A percentile compares a stretch with the other conserved stretches of the same genome.
These are phyloP conservation scores for Lampris megalopsis DNA, from an alignment of 2,113 vertebrate species.

Conservation along the genomic window DNA sequence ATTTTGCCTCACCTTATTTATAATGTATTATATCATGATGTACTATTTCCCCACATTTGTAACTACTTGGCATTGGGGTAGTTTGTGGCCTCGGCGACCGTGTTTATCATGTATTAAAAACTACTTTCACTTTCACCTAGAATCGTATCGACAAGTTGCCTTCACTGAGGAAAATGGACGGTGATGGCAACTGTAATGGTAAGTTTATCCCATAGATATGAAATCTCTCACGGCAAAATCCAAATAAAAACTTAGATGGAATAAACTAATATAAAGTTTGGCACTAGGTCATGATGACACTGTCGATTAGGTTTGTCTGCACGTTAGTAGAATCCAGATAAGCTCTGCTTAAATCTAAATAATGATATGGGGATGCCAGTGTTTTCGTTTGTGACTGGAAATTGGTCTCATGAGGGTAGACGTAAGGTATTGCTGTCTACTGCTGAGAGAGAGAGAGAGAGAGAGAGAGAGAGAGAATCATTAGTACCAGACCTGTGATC, in stretches of 20 bases:
- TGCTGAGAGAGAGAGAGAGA: neutral
- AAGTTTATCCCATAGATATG: slow-evolving; percentile 5
- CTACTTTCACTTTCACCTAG: slow-evolving; percentile 9
- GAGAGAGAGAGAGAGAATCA: slow-evolving; percentile 3
- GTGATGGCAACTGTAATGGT: slow-evolving; percentile 31
- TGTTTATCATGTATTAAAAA: too few species aligned
- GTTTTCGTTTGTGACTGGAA: neutral
- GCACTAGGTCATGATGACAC: too few species aligned
- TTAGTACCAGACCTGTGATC: slow-evolving; percentile 42
- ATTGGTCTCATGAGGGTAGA: neutral
- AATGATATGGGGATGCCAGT: neutral
- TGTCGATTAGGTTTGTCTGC: too few species aligned
- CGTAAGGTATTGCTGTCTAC: neutral
- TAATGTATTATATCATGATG: too few species aligned
- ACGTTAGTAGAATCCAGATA: too few species aligned
- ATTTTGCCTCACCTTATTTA: too few species aligned
- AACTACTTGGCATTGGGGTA: too few species aligned
- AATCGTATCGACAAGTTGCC: neutral
- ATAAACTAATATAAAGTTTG: too few species aligned
- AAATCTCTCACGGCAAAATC: neutral
- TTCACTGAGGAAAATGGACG: slow-evolving; percentile 43
- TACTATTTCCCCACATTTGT: too few species aligned
- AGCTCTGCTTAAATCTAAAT: too few species aligned
- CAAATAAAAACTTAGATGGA: too few species aligned
- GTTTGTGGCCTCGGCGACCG: too few species aligned